These are phyloP conservation scores for Petromus typicus DNA, from an alignment of 2,113 vertebrate genomes.

Conservation along the genomic window DNA sequence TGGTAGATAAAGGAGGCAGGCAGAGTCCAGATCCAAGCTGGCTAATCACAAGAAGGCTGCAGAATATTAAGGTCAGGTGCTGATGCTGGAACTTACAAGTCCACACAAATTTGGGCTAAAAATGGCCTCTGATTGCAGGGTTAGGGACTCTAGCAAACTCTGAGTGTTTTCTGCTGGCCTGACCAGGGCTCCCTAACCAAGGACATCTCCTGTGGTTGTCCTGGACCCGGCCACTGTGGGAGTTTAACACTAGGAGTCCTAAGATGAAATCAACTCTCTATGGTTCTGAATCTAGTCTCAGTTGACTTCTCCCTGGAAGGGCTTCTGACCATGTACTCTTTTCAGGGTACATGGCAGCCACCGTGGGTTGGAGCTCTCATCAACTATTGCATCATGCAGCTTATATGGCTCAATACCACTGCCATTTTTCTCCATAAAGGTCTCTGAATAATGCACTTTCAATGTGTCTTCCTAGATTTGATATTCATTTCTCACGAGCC, in stretches of 20 bases:
- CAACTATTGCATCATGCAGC: neutral
- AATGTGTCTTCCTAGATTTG: neutral
- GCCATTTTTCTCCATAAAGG: neutral
- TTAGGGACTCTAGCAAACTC: neutral
- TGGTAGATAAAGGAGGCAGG: neutral
- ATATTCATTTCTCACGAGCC: neutral
- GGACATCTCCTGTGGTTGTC: neutral
- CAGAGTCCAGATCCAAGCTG: neutral
- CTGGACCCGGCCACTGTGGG: neutral
- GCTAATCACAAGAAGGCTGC: neutral
- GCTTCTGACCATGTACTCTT: neutral
- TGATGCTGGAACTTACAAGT: neutral
- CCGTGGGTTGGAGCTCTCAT: neutral
- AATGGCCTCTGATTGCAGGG: neutral
- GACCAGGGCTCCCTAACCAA: neutral
- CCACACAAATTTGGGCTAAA: neutral
- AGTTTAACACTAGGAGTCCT: neutral
- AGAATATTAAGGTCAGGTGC: neutral
- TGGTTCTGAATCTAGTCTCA: neutral
- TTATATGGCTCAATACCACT: neutral
- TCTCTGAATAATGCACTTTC: neutral
- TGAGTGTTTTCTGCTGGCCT: neutral
- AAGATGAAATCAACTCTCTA: neutral
- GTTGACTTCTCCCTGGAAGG: neutral
- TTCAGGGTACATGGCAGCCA: neutral